Evolutionary conservation across 2,797 vertebrate genomes (phyloP).

Genomic region (Pangasius macronema): DNA sequence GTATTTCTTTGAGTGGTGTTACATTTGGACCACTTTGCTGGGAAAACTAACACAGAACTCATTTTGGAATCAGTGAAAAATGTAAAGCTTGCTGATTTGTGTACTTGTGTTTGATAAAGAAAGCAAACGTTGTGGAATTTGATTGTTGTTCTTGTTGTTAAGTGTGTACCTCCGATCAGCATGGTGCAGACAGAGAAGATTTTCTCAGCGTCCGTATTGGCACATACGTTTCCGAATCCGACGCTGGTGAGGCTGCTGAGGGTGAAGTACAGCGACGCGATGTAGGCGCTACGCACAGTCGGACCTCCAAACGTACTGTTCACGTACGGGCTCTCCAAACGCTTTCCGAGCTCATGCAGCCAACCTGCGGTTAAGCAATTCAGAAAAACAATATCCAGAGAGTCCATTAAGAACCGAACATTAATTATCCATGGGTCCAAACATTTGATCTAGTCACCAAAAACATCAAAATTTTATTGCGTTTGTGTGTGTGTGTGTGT

Average conservation of each 20-base stretch:
- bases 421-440: neutral
- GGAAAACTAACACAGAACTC: neutral
- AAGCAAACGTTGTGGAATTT: neutral
- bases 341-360: conserved; percentile 93
- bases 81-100: neutral
- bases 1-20: neutral
- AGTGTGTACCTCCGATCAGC: conserved; percentile 84
- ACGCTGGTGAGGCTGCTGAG: conserved; percentile 97
- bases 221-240: conserved; percentile 93
- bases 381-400: neutral
- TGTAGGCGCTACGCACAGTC: conserved; percentile 89
- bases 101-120: neutral
- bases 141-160: neutral
- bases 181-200: conserved; percentile 98
- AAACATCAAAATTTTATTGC: neutral
- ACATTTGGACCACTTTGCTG: neutral
- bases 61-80: neutral
- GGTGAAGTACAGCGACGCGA: conserved; percentile 96
- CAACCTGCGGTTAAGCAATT: conserved; percentile 78
- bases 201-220: conserved; percentile 96
- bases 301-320: conserved; percentile 91
- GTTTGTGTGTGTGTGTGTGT: neutral
- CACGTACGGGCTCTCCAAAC: conserved; percentile 89
- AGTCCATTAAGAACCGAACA: neutral
- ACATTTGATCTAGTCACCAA: neutral